Evolutionary conservation across 2,113 vertebrate genomes (phyloP), one percentile per base, ranked within the genome.

Genomic region (Mesoclemmys tuberculata): DNA sequence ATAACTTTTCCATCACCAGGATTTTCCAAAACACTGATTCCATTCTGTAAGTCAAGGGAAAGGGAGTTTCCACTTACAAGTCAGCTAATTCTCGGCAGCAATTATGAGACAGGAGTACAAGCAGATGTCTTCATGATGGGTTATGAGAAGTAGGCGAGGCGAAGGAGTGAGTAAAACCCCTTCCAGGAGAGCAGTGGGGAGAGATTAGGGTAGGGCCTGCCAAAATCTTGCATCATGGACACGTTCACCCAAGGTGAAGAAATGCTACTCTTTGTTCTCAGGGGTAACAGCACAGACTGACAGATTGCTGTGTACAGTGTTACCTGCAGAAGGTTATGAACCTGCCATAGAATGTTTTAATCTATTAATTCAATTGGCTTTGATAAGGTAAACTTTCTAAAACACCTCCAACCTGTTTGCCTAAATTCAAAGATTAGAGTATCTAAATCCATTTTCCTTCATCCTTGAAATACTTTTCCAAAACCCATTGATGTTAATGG

Each of bases 221-320:
- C 68, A 54, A 22, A 21, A 35, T 38, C 56, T 89, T 75, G 24
- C 26, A 22, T 38, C 82, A 88, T 0, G 0, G n/a, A 82, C 58
- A 26, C 61, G 4, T 61, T 26, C 5, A 0, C 61, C 61, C 61
- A 68, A 68, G 61, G 35, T 68, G 61, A 68, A 68, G 61, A 64
- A 64, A 64, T 14, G 58, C 85, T 87, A 87, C 75, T 82, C 44
- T n/a, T 14, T 2, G 1, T n/a, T 58, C 19, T 3, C n/a, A 24
- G 1, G 0, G 55, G n/a, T 38, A 22, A 16, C 80, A 52, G 77
- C 56, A 87, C 38, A 48, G 84, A 35, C n/a, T 58, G 41, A 64
- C 13, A 78, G 89, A 81, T 61, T 83, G 58, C 71, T 41, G 1
- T 6, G 8, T 10, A 10, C 0, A 0, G 84, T 74, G 82, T 87